Conservation (phyloP, 2,797 vertebrate genomes). For the Alca torda region DNA sequence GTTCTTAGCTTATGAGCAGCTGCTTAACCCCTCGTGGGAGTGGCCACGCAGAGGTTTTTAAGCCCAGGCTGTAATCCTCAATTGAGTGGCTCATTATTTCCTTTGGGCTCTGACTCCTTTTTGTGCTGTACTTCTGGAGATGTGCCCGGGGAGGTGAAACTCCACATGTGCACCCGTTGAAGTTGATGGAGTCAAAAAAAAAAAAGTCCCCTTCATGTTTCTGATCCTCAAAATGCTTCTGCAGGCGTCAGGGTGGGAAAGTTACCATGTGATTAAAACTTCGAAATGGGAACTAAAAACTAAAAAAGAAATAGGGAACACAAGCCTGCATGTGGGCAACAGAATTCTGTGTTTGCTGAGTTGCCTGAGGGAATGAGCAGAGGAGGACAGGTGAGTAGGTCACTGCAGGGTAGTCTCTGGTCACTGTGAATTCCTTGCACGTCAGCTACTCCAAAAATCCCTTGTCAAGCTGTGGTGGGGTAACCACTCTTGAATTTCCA, state of each 20-base stretch:
- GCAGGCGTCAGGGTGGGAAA: fast-evolving
- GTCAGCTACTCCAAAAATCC: neutral
- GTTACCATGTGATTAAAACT: neutral
- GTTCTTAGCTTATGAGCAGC: neutral
- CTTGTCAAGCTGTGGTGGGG: neutral
- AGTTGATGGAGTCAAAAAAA: neutral
- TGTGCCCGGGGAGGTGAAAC: neutral
- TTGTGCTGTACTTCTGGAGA: neutral
- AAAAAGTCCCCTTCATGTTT: neutral
- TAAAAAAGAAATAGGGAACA: neutral
- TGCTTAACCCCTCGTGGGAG: neutral
- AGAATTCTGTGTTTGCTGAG: neutral
- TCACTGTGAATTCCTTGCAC: neutral
- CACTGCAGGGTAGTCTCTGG: neutral
- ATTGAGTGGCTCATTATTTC: neutral
- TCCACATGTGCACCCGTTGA: neutral
- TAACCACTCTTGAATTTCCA: fast-evolving
- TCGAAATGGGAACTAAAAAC: neutral
- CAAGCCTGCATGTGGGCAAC: neutral
- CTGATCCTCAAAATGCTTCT: neutral
- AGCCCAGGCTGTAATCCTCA: neutral
- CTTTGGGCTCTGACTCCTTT: fast-evolving
- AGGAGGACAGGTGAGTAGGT: neutral
- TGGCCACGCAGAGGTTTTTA: neutral
- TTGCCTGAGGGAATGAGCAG: fast-evolving